Base-by-base conservation (phyloP, 2,797 vertebrate species). In the Rhabdophis nuchalis region DNA sequence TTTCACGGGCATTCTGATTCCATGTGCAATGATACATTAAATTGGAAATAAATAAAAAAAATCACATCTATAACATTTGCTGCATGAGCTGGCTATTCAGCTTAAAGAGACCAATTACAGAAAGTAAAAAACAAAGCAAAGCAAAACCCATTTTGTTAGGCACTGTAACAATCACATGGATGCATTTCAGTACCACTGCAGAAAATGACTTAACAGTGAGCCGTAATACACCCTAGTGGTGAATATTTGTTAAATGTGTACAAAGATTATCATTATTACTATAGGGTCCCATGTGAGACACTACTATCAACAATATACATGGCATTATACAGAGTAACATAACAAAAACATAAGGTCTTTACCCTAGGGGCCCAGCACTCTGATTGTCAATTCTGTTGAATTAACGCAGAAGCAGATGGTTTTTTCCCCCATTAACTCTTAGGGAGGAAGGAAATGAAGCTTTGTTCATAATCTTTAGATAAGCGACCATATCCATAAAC, bases 1-100 rank as follows among this genome's bases (percentile, higher is more conserved):
- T 90, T 91, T n/a, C 95, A 95, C 0, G 0, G n/a, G 92, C 12
- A 87, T 94, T 95, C 89, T 90, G 88, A 12, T 32, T 77, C 86
- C 94, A 61, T 50, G 32, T 85, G 23, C 56, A 92, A 61, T 64
- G 25, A 86, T 94, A 91, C 8, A 46, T 90, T 95, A 89, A 68
- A 32, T 86, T 94, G 91, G 91, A 93, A 27, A 89, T 90, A 11
- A 29, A 89, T 54, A 41, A 29, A 60, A 92, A 91, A 90, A 91
- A 23, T 82, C 95, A 85, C 91, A 86, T 82, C 92, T 32, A 1
- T 86, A 86, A 93, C 89, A 61, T 87, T 91, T 85, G 92, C 85
- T 92, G 18, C 54, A 61, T 46, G 25, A 61, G 16, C 54, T 41
- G 46, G 20, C 13, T 61, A n/a, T 25, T 60, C 56, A 25, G n/a